Evolutionary conservation across 2,797 vertebrate genomes (phyloP).

Genomic region (Microctenopoma lineatum): DNA sequence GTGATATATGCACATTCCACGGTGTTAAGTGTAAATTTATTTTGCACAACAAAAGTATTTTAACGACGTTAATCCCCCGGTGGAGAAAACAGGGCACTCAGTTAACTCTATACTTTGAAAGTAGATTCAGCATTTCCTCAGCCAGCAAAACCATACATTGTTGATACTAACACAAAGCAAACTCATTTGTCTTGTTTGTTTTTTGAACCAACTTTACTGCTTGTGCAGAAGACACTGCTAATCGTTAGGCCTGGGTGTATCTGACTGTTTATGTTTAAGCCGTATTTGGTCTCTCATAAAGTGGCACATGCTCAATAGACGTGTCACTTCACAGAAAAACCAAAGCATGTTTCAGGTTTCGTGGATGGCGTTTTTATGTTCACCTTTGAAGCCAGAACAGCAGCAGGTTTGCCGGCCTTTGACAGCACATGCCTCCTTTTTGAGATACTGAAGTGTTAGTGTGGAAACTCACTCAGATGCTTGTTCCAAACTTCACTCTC

Average conservation of each 20-base stretch:
- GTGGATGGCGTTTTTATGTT: conserved; percentile 29
- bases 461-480: conserved; percentile 42
- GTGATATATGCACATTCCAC: conserved; percentile 21
- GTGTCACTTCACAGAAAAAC: conserved; percentile 19
- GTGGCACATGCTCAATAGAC: conserved; percentile 7
- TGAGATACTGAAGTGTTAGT: conserved; percentile 45
- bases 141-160: conserved; percentile 3
- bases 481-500: conserved; percentile 46
- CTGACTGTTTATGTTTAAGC: conserved; percentile 6
- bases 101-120: conserved; percentile 2
- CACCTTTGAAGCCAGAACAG: neutral
- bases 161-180: conserved; percentile 1
- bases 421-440: conserved; percentile 57
- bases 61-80: conserved; percentile 6
- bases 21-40: conserved; percentile 34
- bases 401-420: conserved; percentile 34
- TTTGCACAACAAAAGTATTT: conserved; percentile 36
- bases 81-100: conserved; percentile 2
- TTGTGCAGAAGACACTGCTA: neutral
- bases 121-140: conserved; percentile 15
- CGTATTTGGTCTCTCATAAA: conserved; percentile 22
- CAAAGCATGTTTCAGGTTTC: conserved; percentile 15
- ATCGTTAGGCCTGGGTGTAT: conserved; percentile 7
- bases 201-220: neutral
- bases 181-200: conserved; percentile 28